Base-by-base conservation (phyloP, 2,888 invertebrate genomes). In the Drosophila dives region DNA sequence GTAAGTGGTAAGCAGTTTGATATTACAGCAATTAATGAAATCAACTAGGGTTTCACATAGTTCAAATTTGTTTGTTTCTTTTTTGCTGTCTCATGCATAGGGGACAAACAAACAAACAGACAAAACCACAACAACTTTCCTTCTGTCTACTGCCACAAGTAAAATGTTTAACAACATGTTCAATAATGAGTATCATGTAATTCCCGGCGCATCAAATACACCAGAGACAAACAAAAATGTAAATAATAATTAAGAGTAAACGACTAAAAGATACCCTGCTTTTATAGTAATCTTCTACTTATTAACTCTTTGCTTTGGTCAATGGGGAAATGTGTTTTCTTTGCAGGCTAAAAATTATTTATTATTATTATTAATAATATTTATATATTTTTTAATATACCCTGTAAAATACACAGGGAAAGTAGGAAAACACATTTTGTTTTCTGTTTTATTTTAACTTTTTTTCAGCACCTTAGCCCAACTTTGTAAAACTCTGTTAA, bases 171-270 rank as follows among this genome's bases (percentile, higher is more conserved):
- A 70, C 70, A 71, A 80, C 80, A 72, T 80, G 70, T 72, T 59
- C 88, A 75, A 80, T 86, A 85, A 85, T 85, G 83, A 81, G 73
- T 75, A 72, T 81, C 86, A 83, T 87, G 86, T 85, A 85, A 87
- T 79, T 79, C 74, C 72, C 82, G 77, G 71, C 66, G 80, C 66
- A 67, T 77, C 49, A 73, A 62, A 65, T 72, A 20, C 65, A 54
- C 65, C 49, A 48, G 53, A 54, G 54, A 55, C 54, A 50, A n/a
- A 45, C 23, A 45, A 45, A 23, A 64, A 26, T 1, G 20, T 0
- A 20, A 51, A 17, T 8, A 29, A 7, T 12, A 36, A 17, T 4
- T 7, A 2, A 26, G 26, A 26, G 11, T 11, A 10, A 33, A 33
- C 33, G 54, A 54, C n/a, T 26, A n/a, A 26, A 7, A 38, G 23